Evolutionary conservation across 1,140 invertebrate genomes (phyloP).

Genomic region (Ephestia elutella): DNA sequence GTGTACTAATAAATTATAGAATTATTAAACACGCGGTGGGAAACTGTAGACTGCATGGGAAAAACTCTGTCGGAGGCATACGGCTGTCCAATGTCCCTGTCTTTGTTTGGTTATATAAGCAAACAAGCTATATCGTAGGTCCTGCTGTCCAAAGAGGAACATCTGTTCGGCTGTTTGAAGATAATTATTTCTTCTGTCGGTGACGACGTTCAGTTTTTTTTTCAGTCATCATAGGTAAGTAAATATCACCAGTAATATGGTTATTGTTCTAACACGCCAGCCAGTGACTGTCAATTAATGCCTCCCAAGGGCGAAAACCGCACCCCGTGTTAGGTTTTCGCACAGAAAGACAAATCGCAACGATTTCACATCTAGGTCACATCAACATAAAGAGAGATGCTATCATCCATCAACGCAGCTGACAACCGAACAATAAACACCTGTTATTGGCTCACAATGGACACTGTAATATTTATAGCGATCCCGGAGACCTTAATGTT

Average conservation of each 20-base stretch:
- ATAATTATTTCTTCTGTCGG: too few species aligned
- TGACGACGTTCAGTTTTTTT: neutral
- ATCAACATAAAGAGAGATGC: constrained; percentile 21
- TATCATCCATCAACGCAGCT: constrained; percentile 31
- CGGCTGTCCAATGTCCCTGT: neutral
- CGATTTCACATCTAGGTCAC: constrained; percentile 26
- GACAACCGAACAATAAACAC: constrained; percentile 28
- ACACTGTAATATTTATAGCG: constrained; percentile 10
- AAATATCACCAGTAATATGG: neutral
- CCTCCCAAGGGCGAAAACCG: neutral
- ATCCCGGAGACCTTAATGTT: neutral
- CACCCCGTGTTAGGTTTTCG: neutral
- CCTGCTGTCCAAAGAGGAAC: too few species aligned
- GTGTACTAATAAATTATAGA: neutral
- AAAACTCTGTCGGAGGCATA: neutral
- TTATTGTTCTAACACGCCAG: neutral
- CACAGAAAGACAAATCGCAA: constrained; percentile 21
- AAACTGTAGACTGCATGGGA: neutral
- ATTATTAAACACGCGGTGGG: too few species aligned
- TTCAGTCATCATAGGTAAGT: neutral
- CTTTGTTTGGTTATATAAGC: too few species aligned
- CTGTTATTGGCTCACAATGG: constrained; percentile 18
- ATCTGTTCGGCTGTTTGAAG: too few species aligned
- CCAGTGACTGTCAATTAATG: neutral
- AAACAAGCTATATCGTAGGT: too few species aligned